Evolutionary conservation across 2,797 vertebrate species (phyloP).

Genomic region (Alcedo atthis): DNA sequence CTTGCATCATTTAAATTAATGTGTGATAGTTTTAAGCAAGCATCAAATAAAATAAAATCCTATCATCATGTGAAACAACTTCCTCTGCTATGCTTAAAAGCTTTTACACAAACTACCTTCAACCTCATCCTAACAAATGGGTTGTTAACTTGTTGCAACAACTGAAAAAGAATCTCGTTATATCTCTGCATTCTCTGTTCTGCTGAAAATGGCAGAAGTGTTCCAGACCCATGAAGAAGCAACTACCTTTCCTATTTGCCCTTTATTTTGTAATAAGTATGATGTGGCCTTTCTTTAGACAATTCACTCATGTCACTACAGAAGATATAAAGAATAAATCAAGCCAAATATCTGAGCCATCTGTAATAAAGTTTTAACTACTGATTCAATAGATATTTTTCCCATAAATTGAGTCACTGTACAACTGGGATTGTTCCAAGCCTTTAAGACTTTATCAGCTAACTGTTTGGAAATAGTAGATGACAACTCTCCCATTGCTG

Average conservation of each 20-base stretch:
- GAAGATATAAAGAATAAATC: slow-evolving; percentile 54
- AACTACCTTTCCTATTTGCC: neutral
- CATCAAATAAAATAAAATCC: neutral
- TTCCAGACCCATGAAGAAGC: neutral
- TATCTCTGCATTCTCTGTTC: neutral
- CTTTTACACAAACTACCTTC: neutral
- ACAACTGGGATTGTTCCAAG: slow-evolving; percentile 38
- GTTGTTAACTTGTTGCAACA: neutral
- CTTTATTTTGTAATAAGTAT: neutral
- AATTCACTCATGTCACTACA: slow-evolving; percentile 27
- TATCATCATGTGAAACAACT: neutral
- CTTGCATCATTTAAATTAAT: neutral
- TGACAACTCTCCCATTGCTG: neutral
- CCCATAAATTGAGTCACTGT: slow-evolving; percentile 18
- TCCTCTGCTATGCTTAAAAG: neutral
- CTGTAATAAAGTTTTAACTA: slow-evolving; percentile 51
- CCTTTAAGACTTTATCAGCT: slow-evolving; percentile 41
- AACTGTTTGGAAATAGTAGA: slow-evolving; percentile 13
- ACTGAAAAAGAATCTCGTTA: neutral
- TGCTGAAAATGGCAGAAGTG: neutral
- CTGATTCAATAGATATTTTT: slow-evolving; percentile 48
- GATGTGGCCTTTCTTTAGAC: slow-evolving; percentile 14
- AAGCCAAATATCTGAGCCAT: slow-evolving; percentile 33
- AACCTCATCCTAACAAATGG: neutral
- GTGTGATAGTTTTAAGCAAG: neutral